Percentiles rank a stretch among this genome's conserved stretches.
Conservation (phyloP, 2,797 vertebrate genomes). For the Anabas testudineus region DNA sequence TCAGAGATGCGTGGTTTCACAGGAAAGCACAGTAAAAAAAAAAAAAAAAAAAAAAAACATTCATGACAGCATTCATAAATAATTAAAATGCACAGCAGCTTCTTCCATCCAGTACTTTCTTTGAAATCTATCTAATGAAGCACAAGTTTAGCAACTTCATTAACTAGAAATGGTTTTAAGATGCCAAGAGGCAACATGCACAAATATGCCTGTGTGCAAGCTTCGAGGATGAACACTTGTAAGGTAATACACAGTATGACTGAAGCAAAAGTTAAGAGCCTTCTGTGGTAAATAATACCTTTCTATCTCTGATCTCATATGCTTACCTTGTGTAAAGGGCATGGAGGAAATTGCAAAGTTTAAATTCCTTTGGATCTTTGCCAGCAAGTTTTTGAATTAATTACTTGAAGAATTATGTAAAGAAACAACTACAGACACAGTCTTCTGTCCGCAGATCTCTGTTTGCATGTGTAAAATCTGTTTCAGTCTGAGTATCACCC, state of each 20-base stretch:
- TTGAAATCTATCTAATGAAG: background rate
- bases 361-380: background rate
- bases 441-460: background rate
- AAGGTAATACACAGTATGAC: background rate
- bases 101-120: background rate
- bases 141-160: background rate
- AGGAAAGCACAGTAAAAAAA: background rate
- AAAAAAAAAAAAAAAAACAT: background rate
- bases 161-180: background rate
- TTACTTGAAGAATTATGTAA: background rate
- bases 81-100: background rate
- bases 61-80: background rate
- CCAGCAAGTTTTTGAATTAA: slow-evolving; percentile 1
- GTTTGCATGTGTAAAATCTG: slow-evolving; percentile 34
- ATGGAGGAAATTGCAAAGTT: background rate
- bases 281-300: no score
- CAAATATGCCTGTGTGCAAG: background rate
- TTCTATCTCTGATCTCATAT: background rate
- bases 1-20: background rate
- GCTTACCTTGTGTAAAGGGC: slow-evolving; percentile 3
- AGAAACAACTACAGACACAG: background rate
- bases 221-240: background rate
- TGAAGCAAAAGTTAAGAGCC: background rate
- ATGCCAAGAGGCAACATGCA: background rate
- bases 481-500: slow-evolving; percentile 40